phyloP scores from a whole-genome alignment of 2,888 invertebrate species.

The Unio pictorum region DNA sequence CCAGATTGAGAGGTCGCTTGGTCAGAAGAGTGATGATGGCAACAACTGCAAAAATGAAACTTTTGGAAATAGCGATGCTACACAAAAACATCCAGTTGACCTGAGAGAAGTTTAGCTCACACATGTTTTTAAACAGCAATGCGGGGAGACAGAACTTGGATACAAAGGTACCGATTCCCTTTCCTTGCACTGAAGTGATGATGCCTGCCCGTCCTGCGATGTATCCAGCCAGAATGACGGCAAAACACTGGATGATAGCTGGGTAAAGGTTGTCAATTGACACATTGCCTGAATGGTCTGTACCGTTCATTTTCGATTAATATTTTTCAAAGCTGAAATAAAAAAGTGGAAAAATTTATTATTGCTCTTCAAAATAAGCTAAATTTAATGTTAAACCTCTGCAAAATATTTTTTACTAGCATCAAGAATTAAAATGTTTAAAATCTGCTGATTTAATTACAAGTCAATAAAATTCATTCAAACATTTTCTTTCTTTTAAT shows the following conservation, averaged over 20 bases:
- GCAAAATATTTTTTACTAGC: too few relatives aligned
- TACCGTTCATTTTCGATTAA: constrained; percentile 7
- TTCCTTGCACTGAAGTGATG: constrained; percentile 56
- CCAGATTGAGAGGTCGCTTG: constrained; percentile 82
- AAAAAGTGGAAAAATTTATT: too few relatives aligned
- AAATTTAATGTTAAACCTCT: too few relatives aligned
- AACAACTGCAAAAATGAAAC: constrained; percentile 80
- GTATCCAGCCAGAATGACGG: constrained; percentile 71
- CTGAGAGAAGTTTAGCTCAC: constrained; percentile 80
- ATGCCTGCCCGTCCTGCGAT: constrained; percentile 64
- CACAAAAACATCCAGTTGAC: constrained; percentile 91
- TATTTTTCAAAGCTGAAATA: background rate
- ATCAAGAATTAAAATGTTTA: too few relatives aligned
- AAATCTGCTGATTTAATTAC: too few relatives aligned
- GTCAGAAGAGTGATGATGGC: constrained; percentile 83
- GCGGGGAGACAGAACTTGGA: constrained; percentile 94
- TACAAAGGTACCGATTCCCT: constrained; percentile 90
- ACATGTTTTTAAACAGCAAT: constrained; percentile 90
- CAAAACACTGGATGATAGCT: constrained; percentile 92
- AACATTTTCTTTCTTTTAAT: too few relatives aligned
- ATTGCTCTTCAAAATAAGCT: too few relatives aligned
- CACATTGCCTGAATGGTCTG: constrained; percentile 10
- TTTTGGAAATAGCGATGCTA: constrained; percentile 88
- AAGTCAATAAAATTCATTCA: too few relatives aligned
- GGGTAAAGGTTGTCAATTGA: constrained; percentile 85